Evolutionary conservation across 1,140 invertebrate species (phyloP), one percentile per base, ranked within the genome.

Genomic region (Temnothorax longispinosus): DNA sequence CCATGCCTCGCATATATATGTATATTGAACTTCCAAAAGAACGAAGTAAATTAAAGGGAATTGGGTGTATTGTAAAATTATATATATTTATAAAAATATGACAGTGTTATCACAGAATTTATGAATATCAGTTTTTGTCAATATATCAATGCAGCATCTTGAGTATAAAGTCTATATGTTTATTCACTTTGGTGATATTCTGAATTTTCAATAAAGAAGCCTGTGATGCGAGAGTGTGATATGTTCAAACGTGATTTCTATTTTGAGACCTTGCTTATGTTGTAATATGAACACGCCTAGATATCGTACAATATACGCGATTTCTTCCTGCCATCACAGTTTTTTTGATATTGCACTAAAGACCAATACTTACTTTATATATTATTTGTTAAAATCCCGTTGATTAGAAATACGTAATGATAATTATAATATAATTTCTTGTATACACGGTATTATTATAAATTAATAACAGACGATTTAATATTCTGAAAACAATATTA

Each of bases 61-160:
- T 50, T 44, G 11, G 74, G n/a, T 56, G 38, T 71, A 74, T 74
- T 47, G 38, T 84, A 84, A 74, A 84, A 74, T 84, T 74, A 84
- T 74, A 32, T 74, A 84, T 74, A 84, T 84, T 84, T 74, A 84
- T 84, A 84, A 84, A 84, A 84, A 84, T 84, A 74, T 38, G 41
- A 67, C 44, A 71, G n/a, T n/a, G 21, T 82, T 84, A 84, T 84
- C 80, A 84, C 80, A 84, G 80, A 84, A 84, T 84, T 60, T 47
- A 71, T 38, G 27, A 84, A 84, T 82, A 82, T 84, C 54, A 84
- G 18, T 84, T 84, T 74, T 52, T 27, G 27, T 27, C 27, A 27
- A 27, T 27, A 27, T 27, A 18, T 81, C n/a, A 81, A 74, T 74
- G 54, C 18, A 47, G 27, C 38, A 58, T 74, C 18, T 72, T 38